Percentiles rank a stretch among this genome's conserved stretches.
Evolutionary conservation across 2,888 invertebrate genomes (phyloP).

Genomic region (Leucoma salicis): DNA sequence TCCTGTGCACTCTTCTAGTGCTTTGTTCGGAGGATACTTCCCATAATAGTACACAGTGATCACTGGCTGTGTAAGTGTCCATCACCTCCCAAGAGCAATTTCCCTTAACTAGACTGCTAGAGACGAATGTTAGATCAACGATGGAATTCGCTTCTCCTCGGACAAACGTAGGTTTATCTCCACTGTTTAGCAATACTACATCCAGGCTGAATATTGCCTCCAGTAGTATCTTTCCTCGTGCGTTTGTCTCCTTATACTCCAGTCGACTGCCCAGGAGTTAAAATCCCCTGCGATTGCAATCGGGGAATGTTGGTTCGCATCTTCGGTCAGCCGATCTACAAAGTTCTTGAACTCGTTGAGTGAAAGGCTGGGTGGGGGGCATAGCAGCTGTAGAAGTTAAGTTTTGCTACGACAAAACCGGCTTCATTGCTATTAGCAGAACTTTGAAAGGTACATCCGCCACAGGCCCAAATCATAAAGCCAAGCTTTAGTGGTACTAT

Average conservation of each 20-base stretch:
- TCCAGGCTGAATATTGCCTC: background rate
- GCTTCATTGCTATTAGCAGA: no score
- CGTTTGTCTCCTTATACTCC: constrained; percentile 1
- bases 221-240: background rate
- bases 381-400: background rate
- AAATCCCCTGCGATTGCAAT: background rate
- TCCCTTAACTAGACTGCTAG: constrained; percentile 3
- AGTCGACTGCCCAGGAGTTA: no score
- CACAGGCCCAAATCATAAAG: constrained; percentile 2
- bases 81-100: constrained; percentile 2
- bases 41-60: background rate
- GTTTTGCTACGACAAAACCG: background rate
- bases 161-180: constrained; percentile 5
- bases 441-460: no score
- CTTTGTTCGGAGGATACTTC: background rate
- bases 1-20: background rate
- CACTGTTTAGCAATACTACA: constrained; percentile 3
- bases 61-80: background rate
- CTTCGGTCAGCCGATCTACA: no score
- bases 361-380: no score
- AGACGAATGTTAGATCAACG: constrained; percentile 2
- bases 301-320: background rate
- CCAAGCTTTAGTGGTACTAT: constrained; percentile 2
- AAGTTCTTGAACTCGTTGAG: no score
- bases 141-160: constrained; percentile 4